Conservation (phyloP, 2,888 invertebrate genomes). For the Drosophila pseudotalamancana region DNA sequence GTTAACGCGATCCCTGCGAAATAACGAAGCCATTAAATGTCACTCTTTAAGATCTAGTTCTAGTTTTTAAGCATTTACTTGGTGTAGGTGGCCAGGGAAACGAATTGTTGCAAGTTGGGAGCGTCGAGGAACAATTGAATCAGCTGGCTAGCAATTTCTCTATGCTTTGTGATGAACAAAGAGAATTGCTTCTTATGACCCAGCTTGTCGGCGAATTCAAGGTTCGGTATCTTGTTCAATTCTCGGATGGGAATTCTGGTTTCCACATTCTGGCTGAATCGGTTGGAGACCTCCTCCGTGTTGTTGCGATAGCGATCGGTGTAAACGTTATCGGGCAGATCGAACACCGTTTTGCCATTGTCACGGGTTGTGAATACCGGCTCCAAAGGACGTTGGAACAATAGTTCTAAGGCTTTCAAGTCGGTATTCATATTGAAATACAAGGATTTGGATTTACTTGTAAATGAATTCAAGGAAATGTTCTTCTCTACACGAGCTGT, state of each 20-base stretch:
- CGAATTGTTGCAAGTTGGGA: conserved; percentile 86
- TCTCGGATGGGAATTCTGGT: conserved; percentile 80
- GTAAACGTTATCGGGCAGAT: conserved; percentile 81
- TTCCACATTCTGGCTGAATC: conserved; percentile 80
- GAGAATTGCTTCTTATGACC: conserved; percentile 86
- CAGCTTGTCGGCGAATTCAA: conserved; percentile 74
- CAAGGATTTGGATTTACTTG: not conserved
- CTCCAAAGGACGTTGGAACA: conserved; percentile 83
- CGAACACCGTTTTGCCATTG: conserved; percentile 80
- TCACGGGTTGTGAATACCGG: conserved; percentile 82
- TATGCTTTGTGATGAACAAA: conserved; percentile 89
- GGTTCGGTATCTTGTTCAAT: conserved; percentile 72
- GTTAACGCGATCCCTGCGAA: conserved; percentile 88
- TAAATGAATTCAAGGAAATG: not conserved
- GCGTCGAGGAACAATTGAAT: conserved; percentile 89
- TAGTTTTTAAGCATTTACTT: conserved; percentile 62
- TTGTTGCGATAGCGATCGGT: conserved; percentile 76
- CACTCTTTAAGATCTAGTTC: rapidly evolving
- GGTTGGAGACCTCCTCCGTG: conserved; percentile 74
- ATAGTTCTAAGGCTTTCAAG: conserved; percentile 73
- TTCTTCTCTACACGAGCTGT: conserved; percentile 22
- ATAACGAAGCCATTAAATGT: rapidly evolving
- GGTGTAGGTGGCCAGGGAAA: conserved; percentile 88
- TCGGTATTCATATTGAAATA: conserved; percentile 63
- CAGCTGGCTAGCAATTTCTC: conserved; percentile 88